Evolutionary conservation across 2,113 vertebrate species (phyloP).

Genomic region (Ia io): DNA sequence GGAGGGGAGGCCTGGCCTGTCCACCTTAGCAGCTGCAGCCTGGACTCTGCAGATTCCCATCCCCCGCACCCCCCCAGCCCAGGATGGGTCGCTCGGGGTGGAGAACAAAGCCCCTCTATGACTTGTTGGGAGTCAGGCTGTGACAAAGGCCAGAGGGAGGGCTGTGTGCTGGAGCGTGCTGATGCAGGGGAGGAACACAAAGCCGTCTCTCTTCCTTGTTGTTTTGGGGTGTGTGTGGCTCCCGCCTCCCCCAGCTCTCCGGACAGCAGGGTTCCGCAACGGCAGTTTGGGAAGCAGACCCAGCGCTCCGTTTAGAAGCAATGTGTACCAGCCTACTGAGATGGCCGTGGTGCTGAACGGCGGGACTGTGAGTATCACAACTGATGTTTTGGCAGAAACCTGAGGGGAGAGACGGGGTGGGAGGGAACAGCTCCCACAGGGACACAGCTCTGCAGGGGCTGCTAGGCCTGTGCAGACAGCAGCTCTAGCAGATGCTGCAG

Average conservation of each 20-base stretch:
- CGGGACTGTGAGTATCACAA: constrained; percentile 94
- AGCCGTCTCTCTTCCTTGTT: neutral
- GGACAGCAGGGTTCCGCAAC: constrained; percentile 91
- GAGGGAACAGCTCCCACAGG: constrained; percentile 24
- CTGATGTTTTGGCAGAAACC: constrained; percentile 61
- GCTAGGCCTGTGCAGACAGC: constrained; percentile 45
- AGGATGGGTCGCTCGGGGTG: neutral
- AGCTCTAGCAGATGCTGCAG: constrained; percentile 28
- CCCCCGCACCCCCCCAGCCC: no score
- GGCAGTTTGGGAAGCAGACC: constrained; percentile 90
- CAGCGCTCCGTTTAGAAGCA: constrained; percentile 96
- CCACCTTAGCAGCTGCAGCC: neutral
- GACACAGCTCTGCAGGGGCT: constrained; percentile 45
- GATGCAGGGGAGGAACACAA: constrained; percentile 47
- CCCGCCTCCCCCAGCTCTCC: constrained; percentile 83
- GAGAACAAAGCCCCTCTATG: constrained; percentile 75
- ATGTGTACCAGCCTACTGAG: constrained; percentile 98
- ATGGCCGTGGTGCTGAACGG: constrained; percentile 99
- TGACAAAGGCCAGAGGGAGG: constrained; percentile 46
- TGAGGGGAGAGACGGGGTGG: neutral
- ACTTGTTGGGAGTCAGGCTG: constrained; percentile 70
- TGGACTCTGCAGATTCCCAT: neutral
- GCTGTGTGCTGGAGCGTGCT: neutral
- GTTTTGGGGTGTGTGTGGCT: neutral
- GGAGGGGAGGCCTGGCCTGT: neutral